Evolutionary conservation across 2,113 vertebrate species (phyloP).

Genomic region (Chiloscyllium plagiosum): DNA sequence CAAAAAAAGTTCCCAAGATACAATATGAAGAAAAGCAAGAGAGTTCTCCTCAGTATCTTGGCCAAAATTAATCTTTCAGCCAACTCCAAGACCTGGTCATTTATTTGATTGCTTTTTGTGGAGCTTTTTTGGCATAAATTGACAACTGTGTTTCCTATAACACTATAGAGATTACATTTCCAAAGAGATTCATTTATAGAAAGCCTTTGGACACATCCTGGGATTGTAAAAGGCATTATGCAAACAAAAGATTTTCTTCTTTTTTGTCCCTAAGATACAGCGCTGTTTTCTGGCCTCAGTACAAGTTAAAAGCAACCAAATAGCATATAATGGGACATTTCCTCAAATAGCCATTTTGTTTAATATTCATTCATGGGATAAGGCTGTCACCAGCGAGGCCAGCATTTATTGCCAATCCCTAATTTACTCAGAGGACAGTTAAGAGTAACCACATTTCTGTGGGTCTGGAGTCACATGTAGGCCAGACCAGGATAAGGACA

Average conservation of each 20-base stretch:
- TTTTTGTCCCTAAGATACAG: neutral
- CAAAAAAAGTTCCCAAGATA: neutral
- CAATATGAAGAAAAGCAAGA: neutral
- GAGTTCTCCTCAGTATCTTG: neutral
- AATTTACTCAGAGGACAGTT: too few species aligned
- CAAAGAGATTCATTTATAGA: neutral
- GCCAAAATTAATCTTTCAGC: neutral
- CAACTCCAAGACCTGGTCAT: neutral
- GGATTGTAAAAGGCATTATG: neutral
- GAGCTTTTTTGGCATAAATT: neutral
- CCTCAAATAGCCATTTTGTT: neutral
- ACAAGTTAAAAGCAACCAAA: neutral
- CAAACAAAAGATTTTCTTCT: neutral
- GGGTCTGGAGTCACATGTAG: too few species aligned
- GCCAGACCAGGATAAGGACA: too few species aligned
- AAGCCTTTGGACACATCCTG: neutral
- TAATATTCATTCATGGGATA: too few species aligned
- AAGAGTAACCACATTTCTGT: too few species aligned
- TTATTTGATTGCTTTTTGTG: neutral
- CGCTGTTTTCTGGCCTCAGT: neutral
- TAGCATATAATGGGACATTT: neutral
- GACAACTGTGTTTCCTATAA: neutral
- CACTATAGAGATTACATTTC: neutral
- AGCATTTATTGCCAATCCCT: too few species aligned
- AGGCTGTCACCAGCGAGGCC: too few species aligned